Conservation (phyloP, 2,113 vertebrate genomes). For the Pardalotus punctatus region DNA sequence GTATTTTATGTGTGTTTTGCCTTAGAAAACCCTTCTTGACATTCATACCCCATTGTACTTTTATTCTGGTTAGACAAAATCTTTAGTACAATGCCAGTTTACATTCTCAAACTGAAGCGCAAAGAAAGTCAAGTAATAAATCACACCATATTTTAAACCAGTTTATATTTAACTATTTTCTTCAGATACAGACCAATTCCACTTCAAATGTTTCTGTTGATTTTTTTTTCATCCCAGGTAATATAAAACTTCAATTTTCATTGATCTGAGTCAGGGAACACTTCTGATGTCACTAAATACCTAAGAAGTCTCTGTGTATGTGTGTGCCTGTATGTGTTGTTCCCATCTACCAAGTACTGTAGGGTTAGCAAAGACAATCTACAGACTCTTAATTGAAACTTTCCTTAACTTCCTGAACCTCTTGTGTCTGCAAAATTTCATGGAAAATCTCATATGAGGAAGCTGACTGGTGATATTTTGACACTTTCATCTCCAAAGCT, state of each 20-base stretch:
- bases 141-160: neutral
- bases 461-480: conserved; percentile 11
- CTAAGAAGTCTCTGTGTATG: neutral
- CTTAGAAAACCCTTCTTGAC: neutral
- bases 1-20: neutral
- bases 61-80: neutral
- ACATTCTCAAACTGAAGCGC: neutral
- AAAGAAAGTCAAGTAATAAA: neutral
- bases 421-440: neutral
- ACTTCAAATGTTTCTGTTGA: neutral
- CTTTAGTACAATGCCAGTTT: neutral
- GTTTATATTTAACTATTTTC: neutral
- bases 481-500: neutral
- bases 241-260: neutral
- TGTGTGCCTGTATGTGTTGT: neutral
- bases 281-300: neutral
- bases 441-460: neutral
- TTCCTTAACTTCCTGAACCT: neutral
- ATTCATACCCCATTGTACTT: neutral
- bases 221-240: neutral
- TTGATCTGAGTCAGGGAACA: neutral
- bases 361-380: neutral
- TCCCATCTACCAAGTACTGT: neutral
- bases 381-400: neutral
- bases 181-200: neutral